Evolutionary conservation across 2,888 invertebrate genomes (phyloP).

Genomic region (Drosophila melanosoma): DNA sequence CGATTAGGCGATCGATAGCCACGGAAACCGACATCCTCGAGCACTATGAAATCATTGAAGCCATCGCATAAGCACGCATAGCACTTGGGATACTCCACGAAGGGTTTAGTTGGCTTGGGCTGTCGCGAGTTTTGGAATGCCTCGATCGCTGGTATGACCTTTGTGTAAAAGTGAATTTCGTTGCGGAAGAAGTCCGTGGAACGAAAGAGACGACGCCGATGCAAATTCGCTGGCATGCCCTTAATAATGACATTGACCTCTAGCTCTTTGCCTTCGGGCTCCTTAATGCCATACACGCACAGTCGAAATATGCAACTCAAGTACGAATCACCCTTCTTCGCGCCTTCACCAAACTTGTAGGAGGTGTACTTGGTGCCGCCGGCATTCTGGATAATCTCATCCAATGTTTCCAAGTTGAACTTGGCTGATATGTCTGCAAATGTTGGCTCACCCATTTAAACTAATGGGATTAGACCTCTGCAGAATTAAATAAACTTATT

Average conservation of each 20-base stretch:
- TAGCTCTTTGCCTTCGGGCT: slow-evolving; percentile 50
- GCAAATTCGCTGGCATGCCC: slow-evolving; percentile 88
- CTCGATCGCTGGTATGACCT: slow-evolving; percentile 82
- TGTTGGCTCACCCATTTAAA: slow-evolving; percentile 57
- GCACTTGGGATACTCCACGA: slow-evolving; percentile 86
- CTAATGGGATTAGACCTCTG: slow-evolving; percentile 26
- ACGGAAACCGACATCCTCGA: slow-evolving; percentile 86
- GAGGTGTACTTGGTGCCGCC: slow-evolving; percentile 83
- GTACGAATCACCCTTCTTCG: slow-evolving; percentile 89
- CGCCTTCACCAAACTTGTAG: slow-evolving; percentile 85
- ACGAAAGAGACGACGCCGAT: slow-evolving; percentile 88
- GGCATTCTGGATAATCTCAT: slow-evolving; percentile 83
- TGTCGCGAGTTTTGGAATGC: slow-evolving; percentile 76
- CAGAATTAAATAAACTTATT: background rate
- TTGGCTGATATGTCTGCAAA: slow-evolving; percentile 82
- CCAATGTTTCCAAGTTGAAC: slow-evolving; percentile 85
- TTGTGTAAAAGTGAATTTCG: slow-evolving; percentile 88
- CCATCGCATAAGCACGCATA: slow-evolving; percentile 86
- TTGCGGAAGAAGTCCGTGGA: slow-evolving; percentile 89
- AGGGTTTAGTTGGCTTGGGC: slow-evolving; percentile 85
- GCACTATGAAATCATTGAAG: slow-evolving; percentile 86
- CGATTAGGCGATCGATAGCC: slow-evolving; percentile 85
- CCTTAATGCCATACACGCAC: slow-evolving; percentile 85
- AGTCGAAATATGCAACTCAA: slow-evolving; percentile 88
- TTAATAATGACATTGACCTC: slow-evolving; percentile 88